These are phyloP conservation scores for Entelurus aequoreus DNA, from an alignment of 2,113 vertebrate genomes.

Conservation along the genomic window DNA sequence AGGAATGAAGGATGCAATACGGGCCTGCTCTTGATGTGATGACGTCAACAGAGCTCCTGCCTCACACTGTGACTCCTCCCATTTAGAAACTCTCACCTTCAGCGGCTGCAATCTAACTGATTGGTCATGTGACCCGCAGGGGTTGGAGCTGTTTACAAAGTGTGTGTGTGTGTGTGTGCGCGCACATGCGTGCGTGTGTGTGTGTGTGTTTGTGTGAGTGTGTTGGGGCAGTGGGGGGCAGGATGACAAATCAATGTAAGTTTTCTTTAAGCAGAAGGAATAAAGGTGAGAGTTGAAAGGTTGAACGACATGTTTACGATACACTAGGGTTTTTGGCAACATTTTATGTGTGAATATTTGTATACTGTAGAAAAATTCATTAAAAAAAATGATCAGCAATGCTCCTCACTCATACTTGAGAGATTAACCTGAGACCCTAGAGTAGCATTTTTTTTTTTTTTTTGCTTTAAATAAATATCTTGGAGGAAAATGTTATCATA, in stretches of 20 bases:
- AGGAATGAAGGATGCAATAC: slow-evolving; percentile 31
- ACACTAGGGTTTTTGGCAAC: slow-evolving; percentile 58
- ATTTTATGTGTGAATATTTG: slow-evolving; percentile 84
- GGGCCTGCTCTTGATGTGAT: slow-evolving; percentile 43
- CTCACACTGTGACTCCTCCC: slow-evolving; percentile 91
- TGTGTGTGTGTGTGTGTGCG: not conserved
- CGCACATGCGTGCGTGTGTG: slow-evolving; percentile 1
- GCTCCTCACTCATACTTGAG: slow-evolving; percentile 28
- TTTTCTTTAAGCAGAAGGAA: slow-evolving; percentile 39
- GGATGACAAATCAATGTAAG: not conserved
- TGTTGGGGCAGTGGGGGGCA: not conserved
- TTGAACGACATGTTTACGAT: slow-evolving; percentile 63
- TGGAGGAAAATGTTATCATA: too few species aligned
- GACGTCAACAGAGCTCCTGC: slow-evolving; percentile 78
- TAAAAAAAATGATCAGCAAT: slow-evolving; percentile 62
- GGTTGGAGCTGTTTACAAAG: slow-evolving; percentile 5
- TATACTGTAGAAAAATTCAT: slow-evolving; percentile 85
- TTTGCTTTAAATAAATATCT: too few species aligned
- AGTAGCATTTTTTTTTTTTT: too few species aligned
- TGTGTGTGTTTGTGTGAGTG: not conserved
- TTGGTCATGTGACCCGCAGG: not conserved
- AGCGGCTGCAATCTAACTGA: slow-evolving; percentile 25
- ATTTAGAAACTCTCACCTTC: slow-evolving; percentile 65
- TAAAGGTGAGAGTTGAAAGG: slow-evolving; percentile 21
- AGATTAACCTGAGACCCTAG: too few species aligned